Evolutionary conservation across 92 coral and sea anemone species (phyloP).

Genomic region (Siderastrea siderea): DNA sequence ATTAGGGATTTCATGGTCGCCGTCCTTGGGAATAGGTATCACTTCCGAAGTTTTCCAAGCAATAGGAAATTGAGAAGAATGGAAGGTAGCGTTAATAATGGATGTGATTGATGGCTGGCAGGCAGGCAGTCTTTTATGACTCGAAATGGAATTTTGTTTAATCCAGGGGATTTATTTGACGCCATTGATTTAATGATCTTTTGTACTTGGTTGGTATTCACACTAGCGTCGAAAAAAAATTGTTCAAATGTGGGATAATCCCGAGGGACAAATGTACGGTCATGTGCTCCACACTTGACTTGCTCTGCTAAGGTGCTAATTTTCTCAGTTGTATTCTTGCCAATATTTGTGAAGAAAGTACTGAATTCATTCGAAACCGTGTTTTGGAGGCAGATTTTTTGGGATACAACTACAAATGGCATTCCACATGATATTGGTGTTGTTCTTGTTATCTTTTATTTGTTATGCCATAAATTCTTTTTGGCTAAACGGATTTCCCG

Average conservation of each 20-base stretch:
- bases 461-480: conserved; percentile 31
- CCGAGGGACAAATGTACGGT: conserved; percentile 3
- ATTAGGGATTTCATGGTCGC: conserved; percentile 9
- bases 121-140: conserved; percentile 50
- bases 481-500: conserved; percentile 37
- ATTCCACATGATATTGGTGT: conserved; percentile 51
- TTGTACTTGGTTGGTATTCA: conserved; percentile 34
- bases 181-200: conserved; percentile 50
- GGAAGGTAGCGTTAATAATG: conserved; percentile 42
- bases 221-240: conserved; percentile 23
- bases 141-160: conserved; percentile 46
- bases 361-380: too few relatives aligned
- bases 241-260: conserved; percentile 40
- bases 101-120: conserved; percentile 36
- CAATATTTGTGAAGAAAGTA: too few relatives aligned
- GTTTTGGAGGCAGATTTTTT: too few relatives aligned
- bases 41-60: conserved; percentile 44
- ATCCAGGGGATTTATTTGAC: conserved; percentile 47
- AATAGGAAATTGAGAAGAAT: conserved; percentile 24
- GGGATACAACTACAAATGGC: conserved; percentile 48
- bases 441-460: conserved; percentile 34
- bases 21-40: conserved; percentile 23
- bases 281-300: too few relatives aligned
- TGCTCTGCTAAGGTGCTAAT: too few relatives aligned
- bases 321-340: too few relatives aligned